Conservation (phyloP, 2,888 invertebrate genomes). For the Eumacrocentrus americanus region DNA sequence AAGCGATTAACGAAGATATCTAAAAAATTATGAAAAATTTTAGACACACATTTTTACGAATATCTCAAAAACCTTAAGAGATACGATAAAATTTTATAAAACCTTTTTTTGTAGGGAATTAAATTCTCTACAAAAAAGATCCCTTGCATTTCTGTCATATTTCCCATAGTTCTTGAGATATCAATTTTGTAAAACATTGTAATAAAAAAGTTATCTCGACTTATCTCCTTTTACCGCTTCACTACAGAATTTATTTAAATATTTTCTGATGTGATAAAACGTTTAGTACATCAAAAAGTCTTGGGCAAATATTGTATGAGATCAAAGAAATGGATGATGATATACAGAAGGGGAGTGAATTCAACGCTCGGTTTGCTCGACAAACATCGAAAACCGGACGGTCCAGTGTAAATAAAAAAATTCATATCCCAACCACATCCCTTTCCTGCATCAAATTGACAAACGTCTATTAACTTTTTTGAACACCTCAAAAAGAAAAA, state of each 20-base stretch:
- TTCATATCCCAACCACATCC: not conserved
- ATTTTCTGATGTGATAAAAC: conserved; percentile 12
- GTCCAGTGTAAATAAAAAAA: conserved; percentile 1
- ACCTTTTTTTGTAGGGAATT: too few relatives aligned
- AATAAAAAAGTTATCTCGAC: too few relatives aligned
- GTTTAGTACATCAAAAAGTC: conserved; percentile 25
- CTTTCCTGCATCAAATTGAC: not conserved
- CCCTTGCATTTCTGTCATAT: too few relatives aligned
- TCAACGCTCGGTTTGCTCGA: conserved; percentile 5
- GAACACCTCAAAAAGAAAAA: not conserved
- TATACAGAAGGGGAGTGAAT: conserved; percentile 16
- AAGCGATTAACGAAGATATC: too few relatives aligned
- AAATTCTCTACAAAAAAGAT: not conserved
- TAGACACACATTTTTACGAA: too few relatives aligned
- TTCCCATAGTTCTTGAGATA: too few relatives aligned
- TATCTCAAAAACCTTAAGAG: too few relatives aligned
- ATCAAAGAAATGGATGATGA: conserved; percentile 33
- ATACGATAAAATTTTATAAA: too few relatives aligned
- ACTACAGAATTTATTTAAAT: not conserved
- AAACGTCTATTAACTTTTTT: not conserved
- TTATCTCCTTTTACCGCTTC: not conserved
- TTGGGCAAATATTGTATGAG: conserved; percentile 31
- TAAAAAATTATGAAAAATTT: not conserved
- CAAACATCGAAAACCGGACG: conserved; percentile 1
- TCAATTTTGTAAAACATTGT: not conserved